Evolutionary conservation across 2,113 vertebrate species (phyloP).

Genomic region (Hippoglossus stenolepis): DNA sequence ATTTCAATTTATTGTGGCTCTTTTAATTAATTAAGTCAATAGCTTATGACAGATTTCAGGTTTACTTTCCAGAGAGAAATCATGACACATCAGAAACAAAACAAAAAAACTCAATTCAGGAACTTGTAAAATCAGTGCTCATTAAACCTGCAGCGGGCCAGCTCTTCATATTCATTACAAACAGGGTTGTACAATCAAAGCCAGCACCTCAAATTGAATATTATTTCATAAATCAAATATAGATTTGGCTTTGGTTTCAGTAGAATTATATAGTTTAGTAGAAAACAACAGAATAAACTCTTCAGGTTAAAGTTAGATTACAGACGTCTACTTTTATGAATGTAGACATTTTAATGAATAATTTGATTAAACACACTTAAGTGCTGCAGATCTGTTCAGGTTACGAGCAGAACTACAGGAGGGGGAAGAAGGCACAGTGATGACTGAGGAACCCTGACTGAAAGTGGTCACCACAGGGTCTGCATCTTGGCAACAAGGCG

Average conservation of each 20-base stretch:
- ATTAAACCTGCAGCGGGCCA: neutral
- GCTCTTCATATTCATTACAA: slow-evolving; percentile 47
- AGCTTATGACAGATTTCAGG: slow-evolving; percentile 41
- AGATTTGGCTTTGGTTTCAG: slow-evolving; percentile 66
- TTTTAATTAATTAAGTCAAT: slow-evolving; percentile 25
- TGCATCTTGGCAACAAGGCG: slow-evolving; percentile 79
- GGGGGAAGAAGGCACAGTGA: slow-evolving; percentile 67
- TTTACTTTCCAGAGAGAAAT: slow-evolving; percentile 39
- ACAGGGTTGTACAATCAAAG: slow-evolving; percentile 47
- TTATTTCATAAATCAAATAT: slow-evolving; percentile 28
- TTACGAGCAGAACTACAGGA: slow-evolving; percentile 22
- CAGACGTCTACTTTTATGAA: neutral
- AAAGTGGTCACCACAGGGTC: slow-evolving; percentile 54
- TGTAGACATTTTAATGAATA: slow-evolving; percentile 12
- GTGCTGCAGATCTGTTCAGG: slow-evolving; percentile 36
- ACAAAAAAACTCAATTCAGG: neutral
- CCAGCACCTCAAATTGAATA: slow-evolving; percentile 22
- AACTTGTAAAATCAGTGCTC: neutral
- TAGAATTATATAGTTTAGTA: slow-evolving; percentile 1
- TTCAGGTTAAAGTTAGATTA: slow-evolving; percentile 11
- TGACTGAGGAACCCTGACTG: slow-evolving; percentile 56
- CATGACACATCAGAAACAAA: slow-evolving; percentile 45
- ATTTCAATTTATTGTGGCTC: slow-evolving; percentile 16
- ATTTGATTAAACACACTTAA: slow-evolving; percentile 15
- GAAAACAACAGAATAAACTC: slow-evolving; percentile 31